These are phyloP conservation scores for Coptotermes formosanus DNA, from an alignment of 1,140 invertebrate genomes.

Conservation along the genomic window DNA sequence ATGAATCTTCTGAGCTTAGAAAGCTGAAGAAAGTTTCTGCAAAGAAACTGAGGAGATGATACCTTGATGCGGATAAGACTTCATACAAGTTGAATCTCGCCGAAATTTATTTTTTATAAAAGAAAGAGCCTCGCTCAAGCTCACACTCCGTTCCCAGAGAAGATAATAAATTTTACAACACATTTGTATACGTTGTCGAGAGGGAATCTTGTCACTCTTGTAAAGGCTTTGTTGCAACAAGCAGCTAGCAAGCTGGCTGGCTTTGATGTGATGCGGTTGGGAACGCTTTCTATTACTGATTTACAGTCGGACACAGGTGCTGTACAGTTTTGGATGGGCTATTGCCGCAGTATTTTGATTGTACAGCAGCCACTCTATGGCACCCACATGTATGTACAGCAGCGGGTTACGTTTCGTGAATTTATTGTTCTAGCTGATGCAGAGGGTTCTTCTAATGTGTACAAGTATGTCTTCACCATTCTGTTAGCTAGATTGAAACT, in stretches of 20 bases:
- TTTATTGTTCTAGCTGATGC: not conserved
- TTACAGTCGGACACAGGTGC: not conserved
- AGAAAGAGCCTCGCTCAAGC: not conserved
- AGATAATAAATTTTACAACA: slow-evolving; percentile 5
- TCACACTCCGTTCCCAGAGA: not conserved
- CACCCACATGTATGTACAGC: not conserved
- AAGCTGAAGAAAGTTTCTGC: not conserved
- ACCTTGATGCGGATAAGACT: not conserved
- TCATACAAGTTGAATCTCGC: not conserved
- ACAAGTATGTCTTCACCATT: not conserved
- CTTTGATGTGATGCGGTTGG: not conserved
- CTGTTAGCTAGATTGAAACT: not conserved
- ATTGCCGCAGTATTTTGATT: too few species aligned
- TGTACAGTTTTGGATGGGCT: not conserved
- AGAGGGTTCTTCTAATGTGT: not conserved
- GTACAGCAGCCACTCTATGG: not conserved
- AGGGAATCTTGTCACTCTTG: not conserved
- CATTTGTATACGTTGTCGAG: not conserved
- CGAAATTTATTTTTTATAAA: not conserved
- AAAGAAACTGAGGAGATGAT: not conserved
- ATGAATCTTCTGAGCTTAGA: not conserved
- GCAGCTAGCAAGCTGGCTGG: not conserved
- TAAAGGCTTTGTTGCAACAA: not conserved
- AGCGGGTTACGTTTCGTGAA: not conserved
- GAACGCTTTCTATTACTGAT: not conserved